These are phyloP conservation scores for Nephrotoma guestfalica DNA, from an alignment of 2,888 invertebrate genomes.

Conservation along the genomic window DNA sequence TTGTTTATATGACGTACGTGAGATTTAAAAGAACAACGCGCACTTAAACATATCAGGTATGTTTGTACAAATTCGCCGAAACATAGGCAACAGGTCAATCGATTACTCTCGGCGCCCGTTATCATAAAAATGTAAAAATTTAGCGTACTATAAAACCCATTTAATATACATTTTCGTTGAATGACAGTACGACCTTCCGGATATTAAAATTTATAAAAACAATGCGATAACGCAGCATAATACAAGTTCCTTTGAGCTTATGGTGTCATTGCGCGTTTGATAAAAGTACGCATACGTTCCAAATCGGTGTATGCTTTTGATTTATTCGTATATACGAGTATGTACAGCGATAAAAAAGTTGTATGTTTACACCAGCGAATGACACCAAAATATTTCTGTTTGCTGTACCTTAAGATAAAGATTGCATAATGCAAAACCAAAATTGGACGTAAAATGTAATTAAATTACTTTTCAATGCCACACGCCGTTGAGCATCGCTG, in stretches of 20 bases:
- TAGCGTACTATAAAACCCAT: background rate
- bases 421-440: background rate
- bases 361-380: background rate
- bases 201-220: background rate
- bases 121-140: background rate
- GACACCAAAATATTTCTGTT: background rate
- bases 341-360: background rate
- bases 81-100: background rate
- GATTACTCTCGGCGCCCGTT: background rate
- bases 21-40: background rate
- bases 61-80: background rate
- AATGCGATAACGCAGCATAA: background rate
- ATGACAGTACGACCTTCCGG: background rate
- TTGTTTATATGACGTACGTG: background rate
- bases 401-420: background rate
- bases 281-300: background rate
- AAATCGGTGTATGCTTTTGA: background rate
- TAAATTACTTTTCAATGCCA: background rate
- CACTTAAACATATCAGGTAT: background rate
- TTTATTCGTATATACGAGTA: background rate
- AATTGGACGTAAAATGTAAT: background rate
- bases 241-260: background rate
- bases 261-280: background rate
- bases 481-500: background rate
- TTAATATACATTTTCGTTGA: background rate